Evolutionary conservation across 1,140 invertebrate genomes (phyloP), one percentile per base, ranked within the genome.

Genomic region (Leptestheria dahalacensis): DNA sequence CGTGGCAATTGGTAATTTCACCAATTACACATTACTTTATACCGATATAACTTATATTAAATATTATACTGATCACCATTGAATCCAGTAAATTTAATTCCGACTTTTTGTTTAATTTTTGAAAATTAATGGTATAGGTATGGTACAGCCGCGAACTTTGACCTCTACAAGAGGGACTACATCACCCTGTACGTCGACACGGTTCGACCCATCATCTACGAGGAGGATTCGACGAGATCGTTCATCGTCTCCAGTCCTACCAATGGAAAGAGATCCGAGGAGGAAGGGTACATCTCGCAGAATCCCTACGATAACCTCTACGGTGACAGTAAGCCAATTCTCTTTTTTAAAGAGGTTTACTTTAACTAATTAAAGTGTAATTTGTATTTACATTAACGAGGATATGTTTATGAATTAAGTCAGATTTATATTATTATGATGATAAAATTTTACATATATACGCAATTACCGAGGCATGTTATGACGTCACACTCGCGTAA

Each of bases 241-340:
- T 94, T 83, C 69, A 66, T 95, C 0, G 75, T 82, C 0, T 97
- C 94, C 0, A 97, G 91, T 74, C 96, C 96, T 1, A 86, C 86
- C 0, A 97, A 99, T 74, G 95, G 92, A 3, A 64, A 78, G 0
- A 75, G 86, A 68, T 84, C 83, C 1, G 82, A 84, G 64, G 67
- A 76, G 64, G 82, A 90, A 70, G 84, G 84, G 10, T 91, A 84
- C 67, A 77, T 89, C 49, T 78, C 87, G 0, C 57, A 72, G 12
- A 79, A 91, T 72, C 95, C 96, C 0, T 80, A 84, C 55, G 83
- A 82, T 61, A 72, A 76, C 28, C 67, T 81, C 28, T 96, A 86
- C 72, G 96, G 96, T 57, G 96, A 99, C 73, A 81, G 86, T 88
- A 77, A 73, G 25, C 68, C 69, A 48, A 26, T 10, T 25, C 24